Conservation (phyloP, 37 sponge, comb jelly and placozoan genomes). For the Mnemiopsis leidyi region DNA sequence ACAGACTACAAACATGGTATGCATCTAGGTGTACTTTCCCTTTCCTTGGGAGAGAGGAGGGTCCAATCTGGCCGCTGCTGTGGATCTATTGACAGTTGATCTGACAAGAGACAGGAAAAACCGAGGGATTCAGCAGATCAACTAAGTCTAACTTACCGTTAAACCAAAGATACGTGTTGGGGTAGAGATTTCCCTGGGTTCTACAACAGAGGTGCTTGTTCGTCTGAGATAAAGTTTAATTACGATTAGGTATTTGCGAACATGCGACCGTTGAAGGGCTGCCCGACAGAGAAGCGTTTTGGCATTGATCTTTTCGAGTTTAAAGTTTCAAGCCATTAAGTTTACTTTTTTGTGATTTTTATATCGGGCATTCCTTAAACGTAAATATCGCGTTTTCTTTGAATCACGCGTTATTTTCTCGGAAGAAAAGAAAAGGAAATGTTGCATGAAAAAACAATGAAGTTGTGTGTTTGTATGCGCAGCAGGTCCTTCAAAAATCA, state of each 20-base stretch:
- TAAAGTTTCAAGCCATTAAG: too few relatives aligned
- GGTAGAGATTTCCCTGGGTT: slow-evolving; percentile 16
- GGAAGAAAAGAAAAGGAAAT: not conserved
- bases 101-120: too few relatives aligned
- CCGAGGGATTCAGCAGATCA: not conserved
- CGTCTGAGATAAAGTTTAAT: not conserved
- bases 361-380: not conserved
- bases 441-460: not conserved
- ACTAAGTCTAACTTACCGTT: slow-evolving; percentile 6
- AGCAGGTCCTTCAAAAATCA: not conserved
- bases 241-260: not conserved
- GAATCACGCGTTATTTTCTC: too few relatives aligned
- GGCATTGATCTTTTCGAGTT: too few relatives aligned
- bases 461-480: not conserved
- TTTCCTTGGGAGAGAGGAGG: too few relatives aligned
- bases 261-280: not conserved
- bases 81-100: too few relatives aligned
- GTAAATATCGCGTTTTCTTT: not conserved
- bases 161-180: not conserved
- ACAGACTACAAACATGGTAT: too few relatives aligned
- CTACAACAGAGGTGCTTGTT: not conserved
- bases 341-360: too few relatives aligned
- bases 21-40: too few relatives aligned
- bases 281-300: not conserved
- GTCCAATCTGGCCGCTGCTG: too few relatives aligned